Evolutionary conservation across 2,113 vertebrate species (phyloP).

Genomic region (Sphyrna mokarran): DNA sequence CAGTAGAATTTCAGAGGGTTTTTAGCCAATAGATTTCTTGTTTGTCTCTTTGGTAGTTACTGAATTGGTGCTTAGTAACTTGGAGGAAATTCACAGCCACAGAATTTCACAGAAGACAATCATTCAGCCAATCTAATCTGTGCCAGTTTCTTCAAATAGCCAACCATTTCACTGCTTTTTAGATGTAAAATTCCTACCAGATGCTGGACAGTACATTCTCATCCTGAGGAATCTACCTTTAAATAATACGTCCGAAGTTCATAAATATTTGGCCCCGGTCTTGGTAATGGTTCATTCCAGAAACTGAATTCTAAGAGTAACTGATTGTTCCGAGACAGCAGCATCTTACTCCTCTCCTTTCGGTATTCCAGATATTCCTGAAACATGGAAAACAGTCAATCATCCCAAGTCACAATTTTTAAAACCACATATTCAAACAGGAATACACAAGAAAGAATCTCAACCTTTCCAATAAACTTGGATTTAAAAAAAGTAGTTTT

Average conservation of each 20-base stretch:
- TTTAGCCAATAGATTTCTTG: not conserved
- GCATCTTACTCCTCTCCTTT: constrained; percentile 79
- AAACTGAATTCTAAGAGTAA: constrained; percentile 93
- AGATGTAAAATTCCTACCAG: not conserved
- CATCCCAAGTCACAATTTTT: not conserved
- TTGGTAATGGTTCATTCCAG: constrained; percentile 86
- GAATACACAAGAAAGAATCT: not conserved
- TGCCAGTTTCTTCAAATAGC: not conserved
- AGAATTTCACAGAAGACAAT: not conserved
- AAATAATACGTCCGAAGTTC: constrained; percentile 84
- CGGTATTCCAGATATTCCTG: constrained; percentile 82
- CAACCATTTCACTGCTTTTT: not conserved
- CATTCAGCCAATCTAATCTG: not conserved
- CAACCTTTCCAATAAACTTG: not conserved
- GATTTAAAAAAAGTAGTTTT: not conserved
- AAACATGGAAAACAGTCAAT: not conserved
- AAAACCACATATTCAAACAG: not conserved
- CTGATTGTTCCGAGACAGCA: constrained; percentile 83
- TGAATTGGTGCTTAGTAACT: not conserved
- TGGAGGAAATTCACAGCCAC: not conserved
- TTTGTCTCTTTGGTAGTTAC: not conserved
- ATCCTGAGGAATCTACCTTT: constrained; percentile 59
- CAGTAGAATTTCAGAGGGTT: not conserved
- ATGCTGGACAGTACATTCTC: not conserved
- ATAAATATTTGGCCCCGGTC: constrained; percentile 79